Evolutionary conservation across 2,888 invertebrate genomes (phyloP).

Genomic region (Rugalucina vietnamica): DNA sequence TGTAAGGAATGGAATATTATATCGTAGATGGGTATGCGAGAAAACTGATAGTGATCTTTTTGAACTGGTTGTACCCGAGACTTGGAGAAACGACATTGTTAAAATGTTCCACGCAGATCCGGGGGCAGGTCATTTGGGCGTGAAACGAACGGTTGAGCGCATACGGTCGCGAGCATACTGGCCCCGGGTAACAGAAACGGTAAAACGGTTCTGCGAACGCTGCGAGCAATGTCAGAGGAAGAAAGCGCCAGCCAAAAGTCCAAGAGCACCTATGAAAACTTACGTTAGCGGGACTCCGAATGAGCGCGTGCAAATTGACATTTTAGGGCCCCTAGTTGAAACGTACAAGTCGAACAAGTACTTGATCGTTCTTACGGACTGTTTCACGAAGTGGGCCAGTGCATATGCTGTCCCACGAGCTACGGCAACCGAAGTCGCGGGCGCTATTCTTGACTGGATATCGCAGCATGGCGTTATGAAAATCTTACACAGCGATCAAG

Average conservation of each 20-base stretch:
- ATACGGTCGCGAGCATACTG: conserved; percentile 29
- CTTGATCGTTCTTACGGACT: not conserved
- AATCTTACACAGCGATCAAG: not conserved
- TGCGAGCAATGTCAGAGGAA: conserved; percentile 21
- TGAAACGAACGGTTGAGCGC: conserved; percentile 16
- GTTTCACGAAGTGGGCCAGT: not conserved
- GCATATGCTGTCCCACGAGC: not conserved
- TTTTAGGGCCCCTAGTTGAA: conserved; percentile 38
- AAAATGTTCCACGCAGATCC: not conserved
- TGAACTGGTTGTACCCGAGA: not conserved
- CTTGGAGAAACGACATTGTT: not conserved
- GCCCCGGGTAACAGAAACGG: conserved; percentile 8
- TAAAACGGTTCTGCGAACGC: conserved; percentile 1
- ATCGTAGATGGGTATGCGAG: not conserved
- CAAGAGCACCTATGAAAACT: conserved; percentile 1
- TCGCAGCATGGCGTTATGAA: not conserved
- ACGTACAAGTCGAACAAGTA: not conserved
- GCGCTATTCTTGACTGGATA: not conserved
- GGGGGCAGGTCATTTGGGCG: conserved; percentile 36
- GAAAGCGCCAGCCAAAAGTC: conserved; percentile 10
- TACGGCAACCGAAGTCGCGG: not conserved
- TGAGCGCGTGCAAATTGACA: conserved; percentile 38
- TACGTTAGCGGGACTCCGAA: conserved; percentile 24
- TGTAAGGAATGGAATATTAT: not conserved
- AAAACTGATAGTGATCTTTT: not conserved